Base-by-base conservation (phyloP, 2,888 invertebrate genomes). In the Polia nebulosa region DNA sequence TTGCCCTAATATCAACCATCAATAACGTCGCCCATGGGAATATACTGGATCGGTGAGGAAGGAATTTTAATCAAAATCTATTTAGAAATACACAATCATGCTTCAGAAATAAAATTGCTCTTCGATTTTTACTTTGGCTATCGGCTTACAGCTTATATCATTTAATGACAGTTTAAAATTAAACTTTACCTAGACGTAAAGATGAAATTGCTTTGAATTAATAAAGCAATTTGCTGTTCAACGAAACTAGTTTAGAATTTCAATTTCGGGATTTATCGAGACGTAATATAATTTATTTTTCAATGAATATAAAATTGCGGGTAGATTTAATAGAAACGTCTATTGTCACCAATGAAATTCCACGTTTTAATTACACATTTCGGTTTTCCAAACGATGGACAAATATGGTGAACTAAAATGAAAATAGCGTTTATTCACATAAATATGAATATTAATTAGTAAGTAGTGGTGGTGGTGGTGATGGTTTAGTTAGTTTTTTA, bases 301-400 rank as follows among this genome's bases (percentile, higher is more conserved):
- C 78, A 44, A 78, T 78, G 41, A 60, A 77, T 66, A 52, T 32
- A 22, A 34, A 65, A 53, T 57, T 39, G 51, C 13, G 9, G 20
- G 15, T n/a, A 7, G 20, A 55, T 51, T 34, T 25, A n/a, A 71
- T 64, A 1, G 25, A 39, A 27, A 22, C 2, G n/a, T 17, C n/a
- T 13, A 3, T 62, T 60, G 34, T 22, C 41, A 53, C 1, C 32
- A 27, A 52, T 59, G 3, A 22, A 11, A 20, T 58, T 61, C 49
- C 13, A 17, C 1, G 20, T 17, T 53, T 34, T 7, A 32, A 25
- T 29, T 22, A 29, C 7, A 1, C 4, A 6, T 29, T 65, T 15
- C 13, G 3, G 36, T 36, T 36, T 41, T n/a, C 17, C n/a, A 41
- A n/a, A 17, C 7, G 7, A 41, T 2, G 7, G 6, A 39, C 6